Percentiles rank a stretch among this genome's conserved stretches.
Evolutionary conservation across 1,140 invertebrate species (phyloP).

Genomic region (Chymomyza costata): DNA sequence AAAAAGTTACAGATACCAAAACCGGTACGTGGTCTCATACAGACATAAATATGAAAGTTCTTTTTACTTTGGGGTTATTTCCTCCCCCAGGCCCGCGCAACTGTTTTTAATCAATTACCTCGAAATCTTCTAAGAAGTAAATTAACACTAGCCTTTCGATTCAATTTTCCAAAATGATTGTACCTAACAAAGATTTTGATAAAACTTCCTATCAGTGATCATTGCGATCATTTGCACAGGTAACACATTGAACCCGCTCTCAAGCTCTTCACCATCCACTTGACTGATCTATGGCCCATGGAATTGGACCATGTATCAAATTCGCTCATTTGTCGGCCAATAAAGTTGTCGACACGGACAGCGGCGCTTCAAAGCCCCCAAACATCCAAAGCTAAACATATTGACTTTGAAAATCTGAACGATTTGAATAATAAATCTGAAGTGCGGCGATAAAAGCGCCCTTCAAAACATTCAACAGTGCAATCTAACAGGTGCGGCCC

Average conservation of each 20-base stretch:
- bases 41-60: no score
- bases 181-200: no score
- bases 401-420: slow-evolving; percentile 62
- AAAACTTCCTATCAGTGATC: slow-evolving; percentile 1
- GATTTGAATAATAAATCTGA: slow-evolving; percentile 55
- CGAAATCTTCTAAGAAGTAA: no score
- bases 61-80: no score
- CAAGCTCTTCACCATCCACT: slow-evolving; percentile 13
- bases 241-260: no score
- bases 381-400: slow-evolving; percentile 28
- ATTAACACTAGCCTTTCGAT: no score
- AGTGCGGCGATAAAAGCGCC: slow-evolving; percentile 34
- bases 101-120: no score
- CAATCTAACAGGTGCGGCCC: slow-evolving; percentile 12
- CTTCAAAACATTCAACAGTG: slow-evolving; percentile 29
- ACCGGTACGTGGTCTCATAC: no score
- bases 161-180: no score
- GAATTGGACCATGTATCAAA: slow-evolving; percentile 40
- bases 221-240: no score
- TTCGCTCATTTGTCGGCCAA: slow-evolving; percentile 30
- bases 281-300: slow-evolving; percentile 13
- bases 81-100: no score
- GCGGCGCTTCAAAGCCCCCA: slow-evolving; percentile 44
- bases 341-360: slow-evolving; percentile 40
- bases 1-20: no score